A percentile compares a stretch with the other conserved stretches of the same genome.
Evolutionary conservation across 2,113 vertebrate species (phyloP).

Genomic region (Chiloscyllium plagiosum): DNA sequence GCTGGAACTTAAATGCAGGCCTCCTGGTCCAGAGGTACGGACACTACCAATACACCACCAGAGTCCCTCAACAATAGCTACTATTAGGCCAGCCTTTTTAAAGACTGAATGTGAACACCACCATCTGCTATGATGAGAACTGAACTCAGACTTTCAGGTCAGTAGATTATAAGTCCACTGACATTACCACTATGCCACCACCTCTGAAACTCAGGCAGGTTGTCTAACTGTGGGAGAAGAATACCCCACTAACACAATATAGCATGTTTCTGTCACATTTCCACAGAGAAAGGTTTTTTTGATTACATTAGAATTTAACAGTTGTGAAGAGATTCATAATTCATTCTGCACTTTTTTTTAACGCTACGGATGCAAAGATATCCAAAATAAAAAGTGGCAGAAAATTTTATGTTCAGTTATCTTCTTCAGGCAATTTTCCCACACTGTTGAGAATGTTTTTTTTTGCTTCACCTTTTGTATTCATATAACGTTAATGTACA

Average conservation of each 20-base stretch:
- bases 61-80: too few relatives aligned
- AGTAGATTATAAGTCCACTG: too few relatives aligned
- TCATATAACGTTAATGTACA: slow-evolving; percentile 22
- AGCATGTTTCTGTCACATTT: neutral
- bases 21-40: too few relatives aligned
- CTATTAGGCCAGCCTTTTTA: too few relatives aligned
- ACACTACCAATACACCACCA: too few relatives aligned
- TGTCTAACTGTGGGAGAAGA: neutral
- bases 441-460: neutral
- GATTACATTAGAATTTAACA: slow-evolving; percentile 3
- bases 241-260: neutral
- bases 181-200: too few relatives aligned
- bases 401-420: neutral
- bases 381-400: too few relatives aligned
- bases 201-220: too few relatives aligned
- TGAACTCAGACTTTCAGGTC: too few relatives aligned
- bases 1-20: too few relatives aligned
- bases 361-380: neutral
- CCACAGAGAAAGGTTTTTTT: neutral
- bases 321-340: neutral
- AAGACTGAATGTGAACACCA: too few relatives aligned
- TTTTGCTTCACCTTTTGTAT: neutral
- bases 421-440: slow-evolving; percentile 11
- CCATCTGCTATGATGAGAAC: too few relatives aligned
- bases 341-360: neutral